Conservation (phyloP, 35 echinoderm and acorn worm species). For the Strongylocentrotus purpuratus region DNA sequence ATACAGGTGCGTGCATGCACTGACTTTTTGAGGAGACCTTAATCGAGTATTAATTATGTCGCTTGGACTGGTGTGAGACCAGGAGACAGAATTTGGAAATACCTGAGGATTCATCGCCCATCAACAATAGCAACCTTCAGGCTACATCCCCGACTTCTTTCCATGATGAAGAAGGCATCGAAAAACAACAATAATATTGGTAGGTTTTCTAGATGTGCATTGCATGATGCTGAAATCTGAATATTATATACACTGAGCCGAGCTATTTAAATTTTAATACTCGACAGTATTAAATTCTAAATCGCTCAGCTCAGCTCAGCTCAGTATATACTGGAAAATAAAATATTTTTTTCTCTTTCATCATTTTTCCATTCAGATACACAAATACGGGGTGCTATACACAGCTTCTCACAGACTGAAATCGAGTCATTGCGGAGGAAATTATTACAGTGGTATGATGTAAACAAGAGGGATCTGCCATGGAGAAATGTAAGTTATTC, state of each 20-base stretch:
- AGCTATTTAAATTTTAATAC: too few species aligned
- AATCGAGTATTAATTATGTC: too few species aligned
- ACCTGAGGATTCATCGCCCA: neutral
- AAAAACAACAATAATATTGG: neutral
- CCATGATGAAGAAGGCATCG: neutral
- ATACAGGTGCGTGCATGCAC: too few species aligned
- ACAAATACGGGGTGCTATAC: conserved; percentile 22
- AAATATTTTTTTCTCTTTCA: neutral
- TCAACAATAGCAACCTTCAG: neutral
- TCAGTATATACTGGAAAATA: neutral
- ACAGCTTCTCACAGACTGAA: conserved; percentile 55
- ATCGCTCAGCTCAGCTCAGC: neutral
- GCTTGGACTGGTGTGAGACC: too few species aligned
- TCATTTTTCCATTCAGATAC: neutral
- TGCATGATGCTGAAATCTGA: too few species aligned
- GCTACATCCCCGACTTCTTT: neutral
- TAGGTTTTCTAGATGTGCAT: neutral
- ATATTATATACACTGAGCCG: too few species aligned
- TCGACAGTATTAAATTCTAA: too few species aligned
- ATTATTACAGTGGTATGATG: conserved; percentile 86
- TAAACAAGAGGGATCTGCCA: conserved; percentile 87
- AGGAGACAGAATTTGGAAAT: too few species aligned
- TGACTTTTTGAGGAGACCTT: too few species aligned
- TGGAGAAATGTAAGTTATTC: conserved; percentile 84
- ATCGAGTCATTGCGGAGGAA: conserved; percentile 28